A percentile compares a stretch with the other conserved stretches of the same genome.
These are phyloP conservation scores for Uropsilus gracilis DNA, from an alignment of 2,113 vertebrate species.

Conservation along the genomic window DNA sequence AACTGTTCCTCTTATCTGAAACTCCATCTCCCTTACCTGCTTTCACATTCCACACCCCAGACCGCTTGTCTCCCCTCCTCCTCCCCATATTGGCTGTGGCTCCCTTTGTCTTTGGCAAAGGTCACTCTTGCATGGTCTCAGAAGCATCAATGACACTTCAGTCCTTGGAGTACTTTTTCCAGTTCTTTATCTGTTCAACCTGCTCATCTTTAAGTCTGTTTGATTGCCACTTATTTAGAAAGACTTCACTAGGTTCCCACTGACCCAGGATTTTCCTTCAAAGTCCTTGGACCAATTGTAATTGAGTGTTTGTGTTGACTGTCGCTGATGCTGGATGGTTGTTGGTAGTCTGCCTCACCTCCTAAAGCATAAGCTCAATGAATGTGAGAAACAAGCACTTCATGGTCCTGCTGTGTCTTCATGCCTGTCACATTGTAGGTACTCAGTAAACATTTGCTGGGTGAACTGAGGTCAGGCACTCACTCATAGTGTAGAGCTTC, in stretches of 20 bases:
- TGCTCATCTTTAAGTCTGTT: background rate
- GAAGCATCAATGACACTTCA: background rate
- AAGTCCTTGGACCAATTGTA: background rate
- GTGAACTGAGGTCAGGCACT: background rate
- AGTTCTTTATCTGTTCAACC: background rate
- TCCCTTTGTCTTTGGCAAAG: background rate
- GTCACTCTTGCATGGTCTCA: background rate
- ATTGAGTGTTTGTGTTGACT: background rate
- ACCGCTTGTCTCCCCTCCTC: background rate
- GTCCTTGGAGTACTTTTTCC: background rate
- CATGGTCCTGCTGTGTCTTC: background rate
- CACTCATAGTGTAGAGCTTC: background rate
- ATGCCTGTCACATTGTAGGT: background rate
- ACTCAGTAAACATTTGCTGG: background rate
- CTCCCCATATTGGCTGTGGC: background rate
- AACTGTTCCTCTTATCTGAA: too few species aligned
- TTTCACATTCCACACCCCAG: too few species aligned
- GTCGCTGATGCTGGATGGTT: background rate
- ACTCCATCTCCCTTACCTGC: too few species aligned
- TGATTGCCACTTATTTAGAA: background rate
- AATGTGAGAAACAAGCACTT: background rate
- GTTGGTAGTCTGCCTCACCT: background rate
- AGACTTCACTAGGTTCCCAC: background rate
- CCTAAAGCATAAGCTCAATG: background rate
- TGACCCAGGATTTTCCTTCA: background rate